Conservation (phyloP, 2,797 vertebrate genomes). For the Avahi laniger region DNA sequence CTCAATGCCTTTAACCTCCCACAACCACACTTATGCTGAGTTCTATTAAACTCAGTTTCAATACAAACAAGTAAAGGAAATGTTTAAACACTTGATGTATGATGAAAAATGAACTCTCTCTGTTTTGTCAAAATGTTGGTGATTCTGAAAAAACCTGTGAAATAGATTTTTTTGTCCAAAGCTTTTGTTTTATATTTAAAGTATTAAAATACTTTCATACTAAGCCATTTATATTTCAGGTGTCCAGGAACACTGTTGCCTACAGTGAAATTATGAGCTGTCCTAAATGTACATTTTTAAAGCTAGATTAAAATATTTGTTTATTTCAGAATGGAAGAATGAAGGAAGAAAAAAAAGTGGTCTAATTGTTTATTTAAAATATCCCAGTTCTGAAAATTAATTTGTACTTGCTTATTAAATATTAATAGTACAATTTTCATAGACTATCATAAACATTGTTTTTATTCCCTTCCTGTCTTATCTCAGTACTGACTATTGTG, state of each 20-base stretch:
- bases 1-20: neutral
- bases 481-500: neutral
- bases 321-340: neutral
- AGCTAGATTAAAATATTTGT: neutral
- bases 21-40: neutral
- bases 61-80: neutral
- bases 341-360: neutral
- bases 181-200: slow-evolving; percentile 18
- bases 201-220: neutral
- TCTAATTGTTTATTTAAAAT: neutral
- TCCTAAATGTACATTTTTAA: neutral
- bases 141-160: neutral
- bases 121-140: neutral
- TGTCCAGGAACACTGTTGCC: neutral
- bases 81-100: neutral
- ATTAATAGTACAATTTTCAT: neutral
- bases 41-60: slow-evolving; percentile 22
- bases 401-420: slow-evolving; percentile 23
- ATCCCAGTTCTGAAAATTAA: neutral
- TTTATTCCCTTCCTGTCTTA: neutral
- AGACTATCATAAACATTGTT: neutral
- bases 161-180: neutral
- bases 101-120: neutral
- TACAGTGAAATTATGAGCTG: neutral
- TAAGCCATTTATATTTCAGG: neutral